phyloP scores from a whole-genome alignment of 2,797 vertebrate genomes.

The Coluber constrictor region DNA sequence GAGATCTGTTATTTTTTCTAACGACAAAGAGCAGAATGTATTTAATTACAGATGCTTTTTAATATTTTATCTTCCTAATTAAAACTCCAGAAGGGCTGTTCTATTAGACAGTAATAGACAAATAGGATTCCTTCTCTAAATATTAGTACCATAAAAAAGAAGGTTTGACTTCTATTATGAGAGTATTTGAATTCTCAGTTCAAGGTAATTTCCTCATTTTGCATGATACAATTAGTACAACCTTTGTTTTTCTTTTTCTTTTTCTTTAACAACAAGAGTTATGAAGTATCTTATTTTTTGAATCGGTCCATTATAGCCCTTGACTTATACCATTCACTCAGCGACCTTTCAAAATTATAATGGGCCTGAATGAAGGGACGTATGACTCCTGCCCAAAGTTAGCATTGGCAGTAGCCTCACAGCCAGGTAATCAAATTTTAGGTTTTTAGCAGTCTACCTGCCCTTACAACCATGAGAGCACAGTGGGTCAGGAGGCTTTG shows the following conservation, averaged over 20 bases:
- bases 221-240: rapidly evolving
- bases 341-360: neutral
- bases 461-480: neutral
- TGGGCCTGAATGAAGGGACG: neutral
- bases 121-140: neutral
- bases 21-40: neutral
- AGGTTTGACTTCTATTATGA: conserved; percentile 22
- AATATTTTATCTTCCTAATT: conserved; percentile 19
- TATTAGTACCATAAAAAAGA: conserved; percentile 3
- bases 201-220: neutral
- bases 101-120: conserved; percentile 37
- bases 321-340: neutral
- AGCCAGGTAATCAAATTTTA: neutral
- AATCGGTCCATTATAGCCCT: neutral
- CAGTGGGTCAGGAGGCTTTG: neutral
- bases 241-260: neutral
- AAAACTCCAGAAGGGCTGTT: neutral
- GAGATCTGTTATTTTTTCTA: neutral
- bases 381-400: neutral
- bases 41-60: neutral
- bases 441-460: neutral
- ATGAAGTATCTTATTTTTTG: neutral
- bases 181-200: conserved; percentile 25
- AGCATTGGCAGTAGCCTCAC: neutral
- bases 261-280: neutral